phyloP scores from a whole-genome alignment of 2,888 invertebrate species.

The Diogma glabrata region DNA sequence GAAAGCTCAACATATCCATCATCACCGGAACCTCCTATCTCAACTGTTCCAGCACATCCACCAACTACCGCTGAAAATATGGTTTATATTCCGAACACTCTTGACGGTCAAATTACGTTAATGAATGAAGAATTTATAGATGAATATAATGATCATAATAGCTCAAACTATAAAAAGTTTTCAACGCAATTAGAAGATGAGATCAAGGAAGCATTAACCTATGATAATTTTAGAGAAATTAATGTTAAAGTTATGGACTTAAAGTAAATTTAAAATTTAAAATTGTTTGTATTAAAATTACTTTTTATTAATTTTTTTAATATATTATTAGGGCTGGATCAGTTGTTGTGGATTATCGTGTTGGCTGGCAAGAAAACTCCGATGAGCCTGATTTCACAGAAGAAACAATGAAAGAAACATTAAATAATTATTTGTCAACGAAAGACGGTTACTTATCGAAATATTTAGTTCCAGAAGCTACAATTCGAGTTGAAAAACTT shows the following conservation, averaged over 20 bases:
- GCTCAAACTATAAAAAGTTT: conserved; percentile 49
- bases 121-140: conserved; percentile 52
- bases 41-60: conserved; percentile 20
- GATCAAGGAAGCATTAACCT: conserved; percentile 44
- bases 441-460: conserved; percentile 52
- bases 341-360: conserved; percentile 50
- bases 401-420: conserved; percentile 36
- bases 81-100: conserved; percentile 51
- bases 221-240: conserved; percentile 40
- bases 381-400: conserved; percentile 40
- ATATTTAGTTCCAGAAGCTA: conserved; percentile 26
- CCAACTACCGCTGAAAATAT: conserved; percentile 38
- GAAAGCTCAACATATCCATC: conserved; percentile 12
- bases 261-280: conserved; percentile 37
- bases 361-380: conserved; percentile 49
- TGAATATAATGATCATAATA: conserved; percentile 47
- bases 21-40: conserved; percentile 17
- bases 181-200: conserved; percentile 45
- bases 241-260: conserved; percentile 48
- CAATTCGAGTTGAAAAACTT: conserved; percentile 28
- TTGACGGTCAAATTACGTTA: conserved; percentile 56
- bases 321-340: conserved; percentile 48
- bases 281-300: too few species aligned
- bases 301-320: neutral
- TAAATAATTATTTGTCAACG: conserved; percentile 41